Evolutionary conservation across 2,113 vertebrate species (phyloP).

Genomic region (Thermophis baileyi): DNA sequence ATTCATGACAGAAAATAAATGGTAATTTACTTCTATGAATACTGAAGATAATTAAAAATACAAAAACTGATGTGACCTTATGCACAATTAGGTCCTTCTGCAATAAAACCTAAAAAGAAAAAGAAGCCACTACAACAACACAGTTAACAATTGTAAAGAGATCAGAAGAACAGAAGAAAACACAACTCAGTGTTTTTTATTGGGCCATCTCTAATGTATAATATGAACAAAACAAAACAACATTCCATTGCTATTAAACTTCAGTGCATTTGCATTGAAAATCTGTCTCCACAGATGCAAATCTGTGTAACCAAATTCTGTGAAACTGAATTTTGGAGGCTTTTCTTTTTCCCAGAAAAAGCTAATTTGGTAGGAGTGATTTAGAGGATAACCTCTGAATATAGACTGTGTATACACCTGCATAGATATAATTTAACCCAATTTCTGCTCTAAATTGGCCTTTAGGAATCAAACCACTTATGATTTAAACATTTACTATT

Average conservation of each 20-base stretch:
- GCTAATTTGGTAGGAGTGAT: neutral
- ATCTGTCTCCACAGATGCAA: neutral
- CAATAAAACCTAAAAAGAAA: slow-evolving; percentile 16
- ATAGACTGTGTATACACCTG: neutral
- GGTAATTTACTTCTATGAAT: slow-evolving; percentile 15
- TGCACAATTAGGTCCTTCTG: slow-evolving; percentile 8
- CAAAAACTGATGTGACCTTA: slow-evolving; percentile 27
- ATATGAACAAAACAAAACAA: slow-evolving; percentile 30
- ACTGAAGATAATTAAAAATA: slow-evolving; percentile 28
- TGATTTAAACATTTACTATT: neutral
- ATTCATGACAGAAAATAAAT: slow-evolving; percentile 33
- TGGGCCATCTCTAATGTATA: neutral
- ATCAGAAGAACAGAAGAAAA: slow-evolving; percentile 24
- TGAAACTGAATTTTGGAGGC: neutral
- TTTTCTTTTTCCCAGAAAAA: neutral
- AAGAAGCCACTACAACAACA: slow-evolving; percentile 36
- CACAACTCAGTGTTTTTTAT: slow-evolving; percentile 11
- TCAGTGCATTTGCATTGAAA: neutral
- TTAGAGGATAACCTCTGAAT: neutral
- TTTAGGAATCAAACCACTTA: neutral
- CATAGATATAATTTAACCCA: neutral
- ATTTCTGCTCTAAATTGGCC: neutral
- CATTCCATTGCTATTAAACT: neutral
- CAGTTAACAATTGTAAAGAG: slow-evolving; percentile 30
- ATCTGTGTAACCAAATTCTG: neutral